Evolutionary conservation across 2,113 vertebrate species (phyloP).

Genomic region (Misgurnus mizolepis): DNA sequence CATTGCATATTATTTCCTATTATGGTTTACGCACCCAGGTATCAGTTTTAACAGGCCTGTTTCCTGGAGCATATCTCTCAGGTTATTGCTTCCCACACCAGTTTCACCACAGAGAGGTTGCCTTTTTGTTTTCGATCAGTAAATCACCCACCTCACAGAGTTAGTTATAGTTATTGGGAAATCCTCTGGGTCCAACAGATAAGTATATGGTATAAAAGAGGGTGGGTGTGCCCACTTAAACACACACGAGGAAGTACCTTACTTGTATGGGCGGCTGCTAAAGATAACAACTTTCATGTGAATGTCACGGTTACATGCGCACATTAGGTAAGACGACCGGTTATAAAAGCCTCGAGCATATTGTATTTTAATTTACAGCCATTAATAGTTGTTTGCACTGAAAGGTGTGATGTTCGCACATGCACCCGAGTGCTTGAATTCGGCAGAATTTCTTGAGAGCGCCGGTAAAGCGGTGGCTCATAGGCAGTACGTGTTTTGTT

Average conservation of each 20-base stretch:
- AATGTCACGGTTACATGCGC: slow-evolving; percentile 1
- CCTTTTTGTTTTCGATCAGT: neutral
- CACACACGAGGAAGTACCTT: slow-evolving; percentile 37
- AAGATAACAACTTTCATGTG: slow-evolving; percentile 40
- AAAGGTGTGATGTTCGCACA: neutral
- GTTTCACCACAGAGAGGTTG: neutral
- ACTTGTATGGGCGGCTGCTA: neutral
- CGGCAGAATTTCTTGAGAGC: neutral
- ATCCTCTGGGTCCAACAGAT: neutral
- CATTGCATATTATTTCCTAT: slow-evolving; percentile 10
- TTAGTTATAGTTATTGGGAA: slow-evolving; percentile 46
- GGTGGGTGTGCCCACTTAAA: neutral
- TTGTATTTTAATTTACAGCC: neutral
- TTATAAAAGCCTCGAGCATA: neutral
- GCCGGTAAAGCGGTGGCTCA: no score
- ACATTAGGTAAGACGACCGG: neutral
- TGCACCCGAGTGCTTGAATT: neutral
- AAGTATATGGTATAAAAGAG: neutral
- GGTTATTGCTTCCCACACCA: neutral
- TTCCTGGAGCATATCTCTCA: neutral
- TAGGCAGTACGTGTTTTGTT: no score
- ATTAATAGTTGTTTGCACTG: neutral
- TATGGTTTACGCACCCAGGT: neutral
- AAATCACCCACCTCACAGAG: neutral
- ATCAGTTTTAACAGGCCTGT: neutral